Evolutionary conservation across 2,797 vertebrate species (phyloP), one percentile per base, ranked within the genome.

Genomic region (Pseudochromis fuscus): DNA sequence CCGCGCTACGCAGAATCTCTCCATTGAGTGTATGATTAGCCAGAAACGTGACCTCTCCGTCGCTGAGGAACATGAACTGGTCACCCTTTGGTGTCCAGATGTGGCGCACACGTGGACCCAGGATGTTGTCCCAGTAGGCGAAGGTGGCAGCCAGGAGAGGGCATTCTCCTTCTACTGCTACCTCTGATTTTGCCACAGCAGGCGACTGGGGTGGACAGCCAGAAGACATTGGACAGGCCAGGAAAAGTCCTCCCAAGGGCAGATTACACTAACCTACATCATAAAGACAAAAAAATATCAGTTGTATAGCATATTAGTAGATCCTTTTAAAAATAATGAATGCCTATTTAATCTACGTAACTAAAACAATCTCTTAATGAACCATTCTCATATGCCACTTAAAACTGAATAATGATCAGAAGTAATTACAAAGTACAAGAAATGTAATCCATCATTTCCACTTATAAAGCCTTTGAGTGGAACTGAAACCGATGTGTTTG

Each of bases 121-220:
- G 93, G 85, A 99, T 99, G 89, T 99, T 99, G 90, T 99, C 98
- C 98, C 98, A 99, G 91, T 99, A 99, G 70, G 97, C 97, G 67
- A 99, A 99, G 60, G 98, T 98, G 56, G 97, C 97, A 67, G 98
- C 98, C 75, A 98, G 74, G 45, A 99, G 88, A 1, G 97, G 98
- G 15, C 97, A 98, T 85, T 96, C 95, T 33, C 97, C 97, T 60
- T 94, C 95, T 16, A 98, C 71, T 0, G 91, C 74, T 8, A 98
- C 96, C 87, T 98, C 96, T 10, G 96, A 97, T 92, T 98, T 99
- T 23, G 96, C 97, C 87, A 99, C 97, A 25, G 97, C 97, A 27
- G 98, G 98, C 27, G 97, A 99, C 2, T 98, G 97, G 10, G 97
- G 97, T 7, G 96, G 97, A 87, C 96, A 96, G 67, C 95, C 94